Evolutionary conservation across 2,888 invertebrate species (phyloP).

Genomic region (Aphidoletes aphidimyza): DNA sequence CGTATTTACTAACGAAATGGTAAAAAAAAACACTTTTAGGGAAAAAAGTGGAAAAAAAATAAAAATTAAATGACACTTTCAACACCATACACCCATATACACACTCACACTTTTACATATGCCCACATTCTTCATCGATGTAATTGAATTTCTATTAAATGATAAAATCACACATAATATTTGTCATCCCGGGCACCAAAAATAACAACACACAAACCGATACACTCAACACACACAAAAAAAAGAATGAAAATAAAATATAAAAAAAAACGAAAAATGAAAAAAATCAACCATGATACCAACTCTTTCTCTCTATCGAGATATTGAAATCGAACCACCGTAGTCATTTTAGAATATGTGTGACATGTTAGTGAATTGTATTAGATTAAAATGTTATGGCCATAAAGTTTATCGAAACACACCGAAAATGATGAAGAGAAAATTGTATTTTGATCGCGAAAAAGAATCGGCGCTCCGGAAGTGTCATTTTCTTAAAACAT

Average conservation of each 20-base stretch:
- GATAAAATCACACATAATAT: neutral
- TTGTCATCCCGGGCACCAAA: neutral
- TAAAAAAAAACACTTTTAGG: neutral
- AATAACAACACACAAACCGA: neutral
- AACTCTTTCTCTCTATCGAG: neutral
- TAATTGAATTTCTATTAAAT: constrained; percentile 38
- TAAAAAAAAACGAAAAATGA: neutral
- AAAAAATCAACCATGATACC: neutral
- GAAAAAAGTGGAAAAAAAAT: neutral
- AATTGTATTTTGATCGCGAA: no score
- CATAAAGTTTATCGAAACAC: neutral
- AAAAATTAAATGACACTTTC: no score
- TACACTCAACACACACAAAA: neutral
- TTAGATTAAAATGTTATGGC: constrained; percentile 24
- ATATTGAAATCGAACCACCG: constrained; percentile 46
- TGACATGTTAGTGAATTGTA: constrained; percentile 48
- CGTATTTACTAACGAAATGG: constrained; percentile 47
- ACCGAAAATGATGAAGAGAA: no score
- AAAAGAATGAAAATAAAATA: neutral
- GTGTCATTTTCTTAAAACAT: no score
- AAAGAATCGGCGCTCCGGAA: no score
- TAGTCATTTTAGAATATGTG: constrained; percentile 45
- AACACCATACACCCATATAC: neutral
- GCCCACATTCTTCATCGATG: constrained; percentile 16
- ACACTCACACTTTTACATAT: neutral